Conservation (phyloP, 1,140 invertebrate species). For the Micrasema minimum region DNA sequence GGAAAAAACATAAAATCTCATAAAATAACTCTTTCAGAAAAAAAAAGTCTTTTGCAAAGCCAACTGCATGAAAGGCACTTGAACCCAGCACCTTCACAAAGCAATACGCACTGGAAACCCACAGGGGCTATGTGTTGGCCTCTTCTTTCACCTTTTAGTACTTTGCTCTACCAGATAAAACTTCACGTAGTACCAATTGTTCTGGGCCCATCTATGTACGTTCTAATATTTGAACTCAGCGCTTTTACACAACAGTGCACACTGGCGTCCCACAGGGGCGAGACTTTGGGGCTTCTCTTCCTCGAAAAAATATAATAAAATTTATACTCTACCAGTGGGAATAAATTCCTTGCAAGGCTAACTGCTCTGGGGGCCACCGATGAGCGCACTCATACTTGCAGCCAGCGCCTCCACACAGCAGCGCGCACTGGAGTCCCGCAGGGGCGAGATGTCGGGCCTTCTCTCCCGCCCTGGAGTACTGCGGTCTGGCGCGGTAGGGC, state of each 20-base stretch:
- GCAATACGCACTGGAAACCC: too few relatives aligned
- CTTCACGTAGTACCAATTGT: conserved; percentile 78
- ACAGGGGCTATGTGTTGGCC: too few relatives aligned
- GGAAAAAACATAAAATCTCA: too few relatives aligned
- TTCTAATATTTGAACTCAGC: conserved; percentile 84
- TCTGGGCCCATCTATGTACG: conserved; percentile 72
- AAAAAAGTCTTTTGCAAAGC: too few relatives aligned
- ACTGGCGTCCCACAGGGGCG: conserved; percentile 76
- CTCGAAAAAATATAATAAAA: too few relatives aligned
- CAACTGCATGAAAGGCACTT: too few relatives aligned
- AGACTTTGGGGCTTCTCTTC: conserved; percentile 60
- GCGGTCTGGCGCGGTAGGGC: conserved; percentile 51
- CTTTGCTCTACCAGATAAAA: too few relatives aligned
- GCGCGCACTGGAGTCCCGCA: conserved; percentile 76
- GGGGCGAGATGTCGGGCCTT: conserved; percentile 67
- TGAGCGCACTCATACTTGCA: conserved; percentile 84
- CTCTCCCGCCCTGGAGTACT: conserved; percentile 61
- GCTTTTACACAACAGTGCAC: conserved; percentile 85
- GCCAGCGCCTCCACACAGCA: conserved; percentile 83
- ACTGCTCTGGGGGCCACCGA: conserved; percentile 72
- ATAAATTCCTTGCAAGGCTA: conserved; percentile 82
- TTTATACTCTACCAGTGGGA: conserved; percentile 89
- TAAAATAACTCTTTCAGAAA: too few relatives aligned
- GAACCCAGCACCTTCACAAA: too few relatives aligned
- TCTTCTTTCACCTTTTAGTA: too few relatives aligned